Percentiles rank a stretch among this genome's conserved stretches.
These are phyloP conservation scores for Nephotettix cincticeps DNA, from an alignment of 1,140 invertebrate species.

Conservation along the genomic window DNA sequence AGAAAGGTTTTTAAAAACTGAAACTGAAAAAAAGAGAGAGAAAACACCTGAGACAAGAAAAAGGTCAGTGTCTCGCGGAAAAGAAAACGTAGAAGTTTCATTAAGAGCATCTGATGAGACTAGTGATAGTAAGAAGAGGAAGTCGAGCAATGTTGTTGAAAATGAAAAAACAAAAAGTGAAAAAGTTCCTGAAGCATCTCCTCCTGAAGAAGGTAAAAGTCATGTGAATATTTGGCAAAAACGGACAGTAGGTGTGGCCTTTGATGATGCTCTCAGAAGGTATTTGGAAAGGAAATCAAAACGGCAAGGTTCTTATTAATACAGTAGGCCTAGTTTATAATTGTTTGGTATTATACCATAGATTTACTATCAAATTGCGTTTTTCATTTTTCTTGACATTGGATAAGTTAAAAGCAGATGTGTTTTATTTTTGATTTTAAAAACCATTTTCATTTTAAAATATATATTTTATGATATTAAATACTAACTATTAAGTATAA, in stretches of 20 bases:
- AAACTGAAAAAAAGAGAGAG: slow-evolving; percentile 32
- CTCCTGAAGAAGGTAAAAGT: slow-evolving; percentile 27
- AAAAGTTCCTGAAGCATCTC: slow-evolving; percentile 29
- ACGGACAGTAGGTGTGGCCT: slow-evolving; percentile 76
- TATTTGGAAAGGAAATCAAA: slow-evolving; percentile 72
- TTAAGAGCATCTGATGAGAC: slow-evolving; percentile 31
- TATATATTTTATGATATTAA: no score
- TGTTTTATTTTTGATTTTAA: no score
- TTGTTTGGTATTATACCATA: no score
- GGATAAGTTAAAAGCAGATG: no score
- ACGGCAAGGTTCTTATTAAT: slow-evolving; percentile 13
- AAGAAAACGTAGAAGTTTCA: slow-evolving; percentile 38
- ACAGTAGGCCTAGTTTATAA: no score
- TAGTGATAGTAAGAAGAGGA: slow-evolving; percentile 3
- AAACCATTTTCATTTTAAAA: no score
- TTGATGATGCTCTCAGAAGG: slow-evolving; percentile 73
- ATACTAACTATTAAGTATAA: no score
- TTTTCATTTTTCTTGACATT: no score
- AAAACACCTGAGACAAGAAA: slow-evolving; percentile 25
- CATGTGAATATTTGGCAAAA: slow-evolving; percentile 72
- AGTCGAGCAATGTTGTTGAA: not conserved
- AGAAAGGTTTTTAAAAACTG: slow-evolving; percentile 39
- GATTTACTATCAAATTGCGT: no score
- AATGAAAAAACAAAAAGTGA: slow-evolving; percentile 29
- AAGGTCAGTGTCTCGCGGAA: slow-evolving; percentile 35